A percentile compares a stretch with the other conserved stretches of the same genome.
Conservation (phyloP, 2,113 vertebrate genomes). For the Pluvianellus socialis region DNA sequence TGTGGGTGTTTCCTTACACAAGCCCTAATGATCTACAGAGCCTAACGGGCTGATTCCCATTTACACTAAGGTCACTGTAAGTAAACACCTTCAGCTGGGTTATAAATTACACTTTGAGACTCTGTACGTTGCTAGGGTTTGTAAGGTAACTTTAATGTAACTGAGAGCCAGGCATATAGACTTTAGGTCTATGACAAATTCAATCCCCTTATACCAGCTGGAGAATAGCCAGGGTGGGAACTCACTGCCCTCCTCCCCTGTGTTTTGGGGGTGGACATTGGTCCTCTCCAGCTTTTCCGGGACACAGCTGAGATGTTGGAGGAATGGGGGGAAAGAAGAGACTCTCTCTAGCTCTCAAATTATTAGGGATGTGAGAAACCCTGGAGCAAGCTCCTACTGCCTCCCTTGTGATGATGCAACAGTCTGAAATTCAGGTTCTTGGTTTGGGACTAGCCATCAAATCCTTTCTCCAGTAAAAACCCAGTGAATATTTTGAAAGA, state of each 20-base stretch:
- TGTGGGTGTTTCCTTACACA: neutral
- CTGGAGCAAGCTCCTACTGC: neutral
- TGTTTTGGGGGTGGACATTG: neutral
- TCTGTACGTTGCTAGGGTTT: neutral
- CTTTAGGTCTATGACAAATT: neutral
- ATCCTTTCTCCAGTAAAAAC: neutral
- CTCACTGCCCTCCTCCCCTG: neutral
- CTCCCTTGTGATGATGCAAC: neutral
- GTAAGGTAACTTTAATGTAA: neutral
- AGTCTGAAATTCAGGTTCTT: neutral
- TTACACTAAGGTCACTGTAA: neutral
- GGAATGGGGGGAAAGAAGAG: accelerated
- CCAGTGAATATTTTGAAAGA: neutral
- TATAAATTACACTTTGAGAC: neutral
- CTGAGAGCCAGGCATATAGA: neutral
- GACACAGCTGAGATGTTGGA: neutral
- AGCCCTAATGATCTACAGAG: neutral
- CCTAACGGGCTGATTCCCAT: neutral
- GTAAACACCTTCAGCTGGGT: neutral
- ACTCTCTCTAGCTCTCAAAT: neutral
- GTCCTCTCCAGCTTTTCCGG: neutral
- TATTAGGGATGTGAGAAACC: neutral
- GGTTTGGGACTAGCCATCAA: neutral
- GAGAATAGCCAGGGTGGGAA: neutral
- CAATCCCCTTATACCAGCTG: neutral